These are phyloP conservation scores for Cynodonichthys magdalenae DNA, from an alignment of 2,797 vertebrate species.

Conservation along the genomic window DNA sequence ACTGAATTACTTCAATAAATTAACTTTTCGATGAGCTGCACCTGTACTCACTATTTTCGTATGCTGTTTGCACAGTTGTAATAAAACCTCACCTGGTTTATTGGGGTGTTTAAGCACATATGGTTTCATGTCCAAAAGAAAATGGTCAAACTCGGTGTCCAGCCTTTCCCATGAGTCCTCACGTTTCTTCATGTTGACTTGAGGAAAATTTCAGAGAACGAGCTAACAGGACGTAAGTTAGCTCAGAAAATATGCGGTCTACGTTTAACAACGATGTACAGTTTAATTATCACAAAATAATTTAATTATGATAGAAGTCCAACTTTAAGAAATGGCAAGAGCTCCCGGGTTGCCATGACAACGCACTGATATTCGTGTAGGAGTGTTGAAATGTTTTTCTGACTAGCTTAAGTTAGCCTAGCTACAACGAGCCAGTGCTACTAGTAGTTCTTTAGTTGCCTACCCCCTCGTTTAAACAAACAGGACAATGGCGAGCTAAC, in stretches of 20 bases:
- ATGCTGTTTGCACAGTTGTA: neutral
- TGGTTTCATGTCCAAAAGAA: conserved; percentile 91
- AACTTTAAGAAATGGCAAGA: too few species aligned
- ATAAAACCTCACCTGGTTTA: conserved; percentile 82
- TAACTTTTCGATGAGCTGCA: too few species aligned
- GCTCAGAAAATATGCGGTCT: neutral
- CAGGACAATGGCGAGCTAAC: neutral
- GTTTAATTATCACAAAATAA: neutral
- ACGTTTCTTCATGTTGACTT: conserved; percentile 79
- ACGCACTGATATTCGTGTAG: too few species aligned
- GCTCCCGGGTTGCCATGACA: neutral
- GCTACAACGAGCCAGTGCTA: neutral
- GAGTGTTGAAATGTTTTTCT: neutral
- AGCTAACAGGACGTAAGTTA: neutral
- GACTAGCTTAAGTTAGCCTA: conserved; percentile 10
- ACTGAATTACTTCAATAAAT: too few species aligned
- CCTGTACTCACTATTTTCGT: neutral
- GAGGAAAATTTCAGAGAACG: neutral
- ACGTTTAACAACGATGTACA: neutral
- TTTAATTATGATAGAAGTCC: too few species aligned
- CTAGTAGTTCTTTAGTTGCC: neutral
- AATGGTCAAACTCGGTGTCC: conserved; percentile 90
- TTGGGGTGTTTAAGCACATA: conserved; percentile 86
- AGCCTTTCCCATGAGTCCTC: conserved; percentile 84
- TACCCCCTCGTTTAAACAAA: neutral